Evolutionary conservation across 2,888 invertebrate species (phyloP).

Genomic region (Leptinotarsa tumamoca): DNA sequence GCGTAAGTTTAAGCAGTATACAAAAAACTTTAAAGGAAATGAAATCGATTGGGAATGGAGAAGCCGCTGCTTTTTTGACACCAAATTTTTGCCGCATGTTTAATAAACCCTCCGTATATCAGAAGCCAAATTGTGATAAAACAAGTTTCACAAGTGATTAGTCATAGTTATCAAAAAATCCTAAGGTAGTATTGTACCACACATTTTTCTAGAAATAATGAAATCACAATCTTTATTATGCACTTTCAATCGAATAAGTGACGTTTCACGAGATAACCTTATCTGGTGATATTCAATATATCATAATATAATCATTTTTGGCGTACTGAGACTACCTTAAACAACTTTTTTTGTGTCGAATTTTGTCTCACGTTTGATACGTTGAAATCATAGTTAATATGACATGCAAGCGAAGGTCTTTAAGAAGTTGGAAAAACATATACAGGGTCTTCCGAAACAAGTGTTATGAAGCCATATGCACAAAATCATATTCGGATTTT

Average conservation of each 20-base stretch:
- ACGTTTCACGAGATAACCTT: conserved; percentile 1
- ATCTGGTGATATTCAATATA: background rate
- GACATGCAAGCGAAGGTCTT: background rate
- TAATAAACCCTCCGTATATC: no score
- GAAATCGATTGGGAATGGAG: no score
- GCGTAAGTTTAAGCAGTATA: no score
- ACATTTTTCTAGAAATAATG: background rate
- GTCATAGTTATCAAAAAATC: no score
- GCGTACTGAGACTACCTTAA: background rate
- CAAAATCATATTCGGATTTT: no score
- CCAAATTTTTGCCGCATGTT: no score
- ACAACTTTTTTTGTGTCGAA: background rate
- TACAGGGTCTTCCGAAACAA: background rate
- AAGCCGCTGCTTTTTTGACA: no score
- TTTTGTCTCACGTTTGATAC: background rate
- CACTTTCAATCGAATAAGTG: background rate
- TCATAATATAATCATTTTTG: background rate
- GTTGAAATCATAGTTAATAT: background rate
- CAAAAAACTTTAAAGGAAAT: no score
- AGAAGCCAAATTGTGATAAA: no score
- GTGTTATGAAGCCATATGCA: no score
- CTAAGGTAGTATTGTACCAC: no score
- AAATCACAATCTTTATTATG: background rate
- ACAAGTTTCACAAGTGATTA: no score
- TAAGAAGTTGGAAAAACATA: background rate